Percentiles rank a stretch among this genome's conserved stretches.
These are phyloP conservation scores for Dreissena polymorpha DNA, from an alignment of 1,140 invertebrate genomes.

Conservation along the genomic window DNA sequence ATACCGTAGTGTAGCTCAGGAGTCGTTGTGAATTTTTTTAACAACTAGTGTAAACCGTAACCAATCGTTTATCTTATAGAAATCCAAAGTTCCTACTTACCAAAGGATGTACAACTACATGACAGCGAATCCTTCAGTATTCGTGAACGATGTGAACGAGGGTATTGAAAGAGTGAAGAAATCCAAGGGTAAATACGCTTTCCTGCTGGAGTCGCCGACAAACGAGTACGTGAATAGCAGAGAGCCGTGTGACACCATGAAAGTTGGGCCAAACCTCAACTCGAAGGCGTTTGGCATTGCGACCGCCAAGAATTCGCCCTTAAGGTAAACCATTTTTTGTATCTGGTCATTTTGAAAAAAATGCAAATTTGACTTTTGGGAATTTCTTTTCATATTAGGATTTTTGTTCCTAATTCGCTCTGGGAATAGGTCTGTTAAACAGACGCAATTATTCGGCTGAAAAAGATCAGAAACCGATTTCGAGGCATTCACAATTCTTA, in stretches of 20 bases:
- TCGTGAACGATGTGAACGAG: constrained; percentile 69
- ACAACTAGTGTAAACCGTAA: too few species aligned
- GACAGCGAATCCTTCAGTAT: constrained; percentile 79
- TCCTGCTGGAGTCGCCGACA: constrained; percentile 95
- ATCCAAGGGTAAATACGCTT: constrained; percentile 91
- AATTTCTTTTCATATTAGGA: too few species aligned
- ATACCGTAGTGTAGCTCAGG: too few species aligned
- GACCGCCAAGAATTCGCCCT: constrained; percentile 92
- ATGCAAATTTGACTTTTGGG: too few species aligned
- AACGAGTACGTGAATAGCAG: constrained; percentile 97
- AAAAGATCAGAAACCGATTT: too few species aligned
- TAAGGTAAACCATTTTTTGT: constrained; percentile 84
- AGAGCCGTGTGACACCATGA: constrained; percentile 97
- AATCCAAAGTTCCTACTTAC: constrained; percentile 94
- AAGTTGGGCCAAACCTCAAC: constrained; percentile 92
- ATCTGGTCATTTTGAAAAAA: too few species aligned
- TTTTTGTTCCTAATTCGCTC: too few species aligned
- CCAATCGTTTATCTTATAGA: constrained; percentile 82
- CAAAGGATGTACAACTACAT: constrained; percentile 98
- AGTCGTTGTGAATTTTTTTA: too few species aligned
- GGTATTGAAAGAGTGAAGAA: constrained; percentile 72
- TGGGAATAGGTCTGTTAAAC: too few species aligned
- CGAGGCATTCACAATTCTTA: too few species aligned
- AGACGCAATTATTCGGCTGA: too few species aligned
- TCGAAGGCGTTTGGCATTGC: constrained; percentile 97